These are phyloP conservation scores for Oophaga sylvatica DNA, from an alignment of 2,797 vertebrate genomes.

Conservation along the genomic window DNA sequence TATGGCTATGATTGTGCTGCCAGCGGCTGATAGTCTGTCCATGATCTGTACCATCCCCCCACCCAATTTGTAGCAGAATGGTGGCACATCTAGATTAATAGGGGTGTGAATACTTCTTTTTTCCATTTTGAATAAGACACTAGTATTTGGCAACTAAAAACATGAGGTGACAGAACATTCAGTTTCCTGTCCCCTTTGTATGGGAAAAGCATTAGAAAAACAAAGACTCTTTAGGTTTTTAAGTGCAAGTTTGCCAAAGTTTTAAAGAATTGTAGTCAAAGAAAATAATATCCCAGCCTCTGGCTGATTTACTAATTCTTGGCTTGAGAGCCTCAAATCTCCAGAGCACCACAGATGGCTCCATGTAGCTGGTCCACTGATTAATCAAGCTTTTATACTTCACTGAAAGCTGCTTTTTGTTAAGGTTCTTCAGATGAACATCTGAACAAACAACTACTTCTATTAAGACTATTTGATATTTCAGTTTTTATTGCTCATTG, in stretches of 20 bases:
- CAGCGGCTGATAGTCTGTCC: too few species aligned
- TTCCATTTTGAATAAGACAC: too few species aligned
- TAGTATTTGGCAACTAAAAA: too few species aligned
- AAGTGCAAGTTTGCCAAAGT: background rate
- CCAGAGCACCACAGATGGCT: background rate
- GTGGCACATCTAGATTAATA: too few species aligned
- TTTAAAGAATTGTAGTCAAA: background rate
- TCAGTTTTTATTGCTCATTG: slow-evolving; percentile 26
- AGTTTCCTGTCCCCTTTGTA: background rate
- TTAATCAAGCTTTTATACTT: slow-evolving; percentile 17
- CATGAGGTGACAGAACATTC: too few species aligned
- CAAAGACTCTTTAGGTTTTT: background rate
- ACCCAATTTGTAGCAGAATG: too few species aligned
- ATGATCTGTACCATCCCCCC: too few species aligned
- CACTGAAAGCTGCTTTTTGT: slow-evolving; percentile 14
- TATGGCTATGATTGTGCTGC: too few species aligned
- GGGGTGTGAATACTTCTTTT: too few species aligned
- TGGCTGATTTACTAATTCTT: background rate
- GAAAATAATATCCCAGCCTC: background rate
- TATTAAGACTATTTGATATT: slow-evolving; percentile 6
- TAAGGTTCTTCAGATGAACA: slow-evolving; percentile 15
- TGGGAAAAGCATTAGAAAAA: background rate
- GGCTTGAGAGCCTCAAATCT: background rate
- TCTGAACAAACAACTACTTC: slow-evolving; percentile 37
- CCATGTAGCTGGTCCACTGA: slow-evolving; percentile 22